These are phyloP conservation scores for Drosophila azteca DNA, from an alignment of 1,140 invertebrate species.

Conservation along the genomic window DNA sequence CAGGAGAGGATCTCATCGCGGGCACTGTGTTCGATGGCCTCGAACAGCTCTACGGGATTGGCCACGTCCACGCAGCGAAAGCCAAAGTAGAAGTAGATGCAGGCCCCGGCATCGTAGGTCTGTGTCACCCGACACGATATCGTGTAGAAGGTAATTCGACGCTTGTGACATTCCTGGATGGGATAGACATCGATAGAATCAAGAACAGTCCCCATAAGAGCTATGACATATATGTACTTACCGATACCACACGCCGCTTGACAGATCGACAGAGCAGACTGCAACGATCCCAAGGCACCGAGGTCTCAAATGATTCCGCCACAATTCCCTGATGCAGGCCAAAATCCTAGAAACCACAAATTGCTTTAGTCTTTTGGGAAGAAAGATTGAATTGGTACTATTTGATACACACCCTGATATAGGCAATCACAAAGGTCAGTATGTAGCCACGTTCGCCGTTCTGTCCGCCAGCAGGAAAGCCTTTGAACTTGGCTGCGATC, in stretches of 20 bases:
- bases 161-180: conserved; percentile 88
- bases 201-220: no score
- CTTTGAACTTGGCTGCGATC: conserved; percentile 90
- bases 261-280: conserved; percentile 94
- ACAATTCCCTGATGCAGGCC: conserved; percentile 95
- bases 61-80: conserved; percentile 90
- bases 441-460: conserved; percentile 98
- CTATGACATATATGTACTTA: conserved; percentile 33
- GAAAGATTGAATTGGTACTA: no score
- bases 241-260: conserved; percentile 89
- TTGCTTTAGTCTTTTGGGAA: no score
- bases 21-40: conserved; percentile 92
- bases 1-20: conserved; percentile 95
- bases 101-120: conserved; percentile 97
- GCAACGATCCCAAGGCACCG: conserved; percentile 97
- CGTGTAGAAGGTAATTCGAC: conserved; percentile 87
- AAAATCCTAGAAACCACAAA: conserved; percentile 89
- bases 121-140: conserved; percentile 96
- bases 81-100: conserved; percentile 99
- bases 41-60: conserved; percentile 93
- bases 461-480: conserved; percentile 94
- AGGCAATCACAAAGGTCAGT: conserved; percentile 99
- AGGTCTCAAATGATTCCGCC: conserved; percentile 99
- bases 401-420: conserved; percentile 90
- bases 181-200: background rate